Evolutionary conservation across 2,797 vertebrate species (phyloP).

Genomic region (Salmo trutta): DNA sequence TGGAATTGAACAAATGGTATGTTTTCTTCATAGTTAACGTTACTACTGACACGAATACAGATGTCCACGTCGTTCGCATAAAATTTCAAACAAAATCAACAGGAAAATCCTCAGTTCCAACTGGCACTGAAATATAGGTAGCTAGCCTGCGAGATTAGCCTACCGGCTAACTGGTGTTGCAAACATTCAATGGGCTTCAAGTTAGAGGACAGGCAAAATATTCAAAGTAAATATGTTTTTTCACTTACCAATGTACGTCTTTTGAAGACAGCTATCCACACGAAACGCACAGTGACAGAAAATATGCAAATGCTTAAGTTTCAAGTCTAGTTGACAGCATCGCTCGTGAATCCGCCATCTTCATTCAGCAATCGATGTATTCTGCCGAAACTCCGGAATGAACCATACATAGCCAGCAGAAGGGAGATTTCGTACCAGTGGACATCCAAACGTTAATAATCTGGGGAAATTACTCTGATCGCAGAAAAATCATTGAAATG

Average conservation of each 20-base stretch:
- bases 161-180: slow-evolving; percentile 27
- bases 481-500: background rate
- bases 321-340: slow-evolving; percentile 52
- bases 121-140: background rate
- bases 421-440: background rate
- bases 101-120: background rate
- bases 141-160: slow-evolving; percentile 28
- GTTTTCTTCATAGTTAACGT: background rate
- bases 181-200: slow-evolving; percentile 10
- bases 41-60: background rate
- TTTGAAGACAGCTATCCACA: slow-evolving; percentile 25
- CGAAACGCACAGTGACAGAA: background rate
- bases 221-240: background rate
- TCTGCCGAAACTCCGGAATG: slow-evolving; percentile 48
- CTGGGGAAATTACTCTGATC: background rate
- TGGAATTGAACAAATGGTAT: background rate
- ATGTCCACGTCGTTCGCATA: slow-evolving; percentile 1
- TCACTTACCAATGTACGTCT: slow-evolving; percentile 41
- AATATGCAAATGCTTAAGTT: slow-evolving; percentile 7
- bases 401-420: slow-evolving; percentile 35
- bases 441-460: background rate
- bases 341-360: slow-evolving; percentile 62
- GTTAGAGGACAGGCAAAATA: slow-evolving; percentile 3
- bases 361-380: slow-evolving; percentile 55
- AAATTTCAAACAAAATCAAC: background rate